Percentiles rank a stretch among this genome's conserved stretches.
phyloP scores from a whole-genome alignment of 64 coral and sea anemone genomes.

The Montipora foliosa region DNA sequence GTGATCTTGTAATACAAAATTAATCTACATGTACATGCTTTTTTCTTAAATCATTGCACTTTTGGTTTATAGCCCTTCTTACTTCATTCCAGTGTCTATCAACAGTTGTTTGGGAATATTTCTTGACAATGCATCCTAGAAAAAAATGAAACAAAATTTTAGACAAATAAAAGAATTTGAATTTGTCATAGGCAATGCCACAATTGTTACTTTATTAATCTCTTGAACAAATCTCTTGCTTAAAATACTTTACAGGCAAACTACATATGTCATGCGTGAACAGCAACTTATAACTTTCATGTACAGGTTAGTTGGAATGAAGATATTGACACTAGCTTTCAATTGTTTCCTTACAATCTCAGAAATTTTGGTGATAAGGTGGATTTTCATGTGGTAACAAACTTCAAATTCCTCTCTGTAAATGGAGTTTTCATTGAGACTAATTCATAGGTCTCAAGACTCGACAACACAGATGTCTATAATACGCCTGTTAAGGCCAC shows the following conservation, averaged over 20 bases:
- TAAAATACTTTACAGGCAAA: too few species aligned
- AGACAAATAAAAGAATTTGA: too few species aligned
- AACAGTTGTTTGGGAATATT: neutral
- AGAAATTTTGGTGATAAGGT: neutral
- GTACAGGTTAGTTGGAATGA: slow-evolving; percentile 2
- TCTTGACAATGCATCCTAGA: neutral
- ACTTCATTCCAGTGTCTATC: neutral
- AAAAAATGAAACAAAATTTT: neutral
- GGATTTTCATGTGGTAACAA: neutral
- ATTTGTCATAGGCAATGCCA: too few species aligned
- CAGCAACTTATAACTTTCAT: neutral
- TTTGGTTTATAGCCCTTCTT: neutral
- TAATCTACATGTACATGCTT: neutral
- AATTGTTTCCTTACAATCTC: slow-evolving; percentile 3
- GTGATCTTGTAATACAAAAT: slow-evolving; percentile 5
- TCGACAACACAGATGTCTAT: neutral
- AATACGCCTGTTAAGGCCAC: neutral
- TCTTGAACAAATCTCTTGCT: too few species aligned
- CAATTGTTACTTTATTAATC: too few species aligned
- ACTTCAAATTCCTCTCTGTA: neutral
- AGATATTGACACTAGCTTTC: neutral
- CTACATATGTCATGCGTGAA: too few species aligned
- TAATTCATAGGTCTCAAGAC: neutral
- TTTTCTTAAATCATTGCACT: slow-evolving; percentile 1
- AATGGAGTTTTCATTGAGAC: neutral